These are phyloP conservation scores for Ataeniobius toweri DNA, from an alignment of 2,797 vertebrate species.

Conservation along the genomic window DNA sequence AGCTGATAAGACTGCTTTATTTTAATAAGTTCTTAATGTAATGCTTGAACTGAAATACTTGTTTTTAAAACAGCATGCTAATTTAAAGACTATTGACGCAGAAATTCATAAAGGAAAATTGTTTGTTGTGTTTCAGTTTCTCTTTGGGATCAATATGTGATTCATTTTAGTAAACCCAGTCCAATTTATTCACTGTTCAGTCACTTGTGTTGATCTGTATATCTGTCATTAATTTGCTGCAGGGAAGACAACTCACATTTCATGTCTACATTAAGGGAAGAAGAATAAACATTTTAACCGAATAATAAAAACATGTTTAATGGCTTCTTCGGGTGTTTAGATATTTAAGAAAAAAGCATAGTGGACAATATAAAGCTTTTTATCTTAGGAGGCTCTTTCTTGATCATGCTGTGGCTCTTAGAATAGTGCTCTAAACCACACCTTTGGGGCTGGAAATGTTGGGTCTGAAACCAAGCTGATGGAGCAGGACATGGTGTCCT, in stretches of 20 bases:
- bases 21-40: not conserved
- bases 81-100: not conserved
- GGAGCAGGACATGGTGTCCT: not conserved
- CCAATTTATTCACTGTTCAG: not conserved
- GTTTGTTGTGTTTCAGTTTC: not conserved
- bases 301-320: not conserved
- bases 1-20: not conserved
- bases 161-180: not conserved
- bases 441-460: not conserved
- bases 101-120: not conserved
- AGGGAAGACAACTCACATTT: not conserved
- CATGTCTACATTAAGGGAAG: not conserved
- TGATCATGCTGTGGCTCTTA: not conserved
- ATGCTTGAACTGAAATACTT: not conserved
- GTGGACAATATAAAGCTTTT: not conserved
- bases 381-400: not conserved
- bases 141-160: not conserved
- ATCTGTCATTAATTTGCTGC: not conserved
- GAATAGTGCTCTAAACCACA: not conserved
- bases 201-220: not conserved
- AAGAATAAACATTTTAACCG: not conserved
- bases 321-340: not conserved
- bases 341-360: not conserved
- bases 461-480: not conserved
- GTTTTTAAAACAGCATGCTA: not conserved